These are phyloP conservation scores for Coenobita brevimanus DNA, from an alignment of 1,140 invertebrate species.

Conservation along the genomic window DNA sequence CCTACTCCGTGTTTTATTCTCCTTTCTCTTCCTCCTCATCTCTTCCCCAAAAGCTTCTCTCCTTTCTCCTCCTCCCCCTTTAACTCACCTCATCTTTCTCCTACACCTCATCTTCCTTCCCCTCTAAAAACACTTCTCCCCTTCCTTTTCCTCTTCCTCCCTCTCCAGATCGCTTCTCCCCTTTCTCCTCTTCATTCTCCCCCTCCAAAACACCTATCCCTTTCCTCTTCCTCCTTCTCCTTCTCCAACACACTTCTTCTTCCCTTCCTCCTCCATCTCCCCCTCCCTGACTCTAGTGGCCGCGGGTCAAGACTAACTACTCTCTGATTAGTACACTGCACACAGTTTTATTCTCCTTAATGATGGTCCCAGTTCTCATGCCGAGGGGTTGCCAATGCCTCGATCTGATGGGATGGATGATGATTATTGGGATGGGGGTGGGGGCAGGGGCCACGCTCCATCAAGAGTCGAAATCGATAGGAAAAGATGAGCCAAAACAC, in stretches of 20 bases:
- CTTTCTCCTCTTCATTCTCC: neutral
- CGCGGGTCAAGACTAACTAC: constrained; percentile 42
- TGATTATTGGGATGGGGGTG: constrained; percentile 2
- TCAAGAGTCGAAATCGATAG: too few relatives aligned
- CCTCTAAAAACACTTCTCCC: neutral
- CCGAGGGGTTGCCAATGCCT: constrained; percentile 17
- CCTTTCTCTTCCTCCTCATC: too few relatives aligned
- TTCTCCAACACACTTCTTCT: neutral
- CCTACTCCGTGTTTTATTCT: constrained; percentile 42
- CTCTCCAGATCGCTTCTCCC: neutral
- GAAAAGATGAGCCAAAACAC: too few relatives aligned
- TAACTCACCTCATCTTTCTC: too few relatives aligned
- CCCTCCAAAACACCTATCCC: neutral
- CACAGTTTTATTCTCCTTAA: constrained; percentile 47
- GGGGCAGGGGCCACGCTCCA: neutral
- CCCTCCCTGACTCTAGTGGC: constrained; percentile 4
- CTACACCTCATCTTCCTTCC: too few relatives aligned
- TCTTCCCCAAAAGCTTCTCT: neutral
- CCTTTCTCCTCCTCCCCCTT: constrained; percentile 1
- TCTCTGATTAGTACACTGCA: constrained; percentile 37
- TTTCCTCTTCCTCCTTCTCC: neutral
- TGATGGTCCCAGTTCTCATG: constrained; percentile 31
- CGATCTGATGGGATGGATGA: constrained; percentile 27
- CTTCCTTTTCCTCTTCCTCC: neutral
- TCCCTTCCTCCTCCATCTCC: constrained; percentile 15